These are phyloP conservation scores for Zhengitettix transpicula DNA, from an alignment of 2,888 invertebrate genomes.

Conservation along the genomic window DNA sequence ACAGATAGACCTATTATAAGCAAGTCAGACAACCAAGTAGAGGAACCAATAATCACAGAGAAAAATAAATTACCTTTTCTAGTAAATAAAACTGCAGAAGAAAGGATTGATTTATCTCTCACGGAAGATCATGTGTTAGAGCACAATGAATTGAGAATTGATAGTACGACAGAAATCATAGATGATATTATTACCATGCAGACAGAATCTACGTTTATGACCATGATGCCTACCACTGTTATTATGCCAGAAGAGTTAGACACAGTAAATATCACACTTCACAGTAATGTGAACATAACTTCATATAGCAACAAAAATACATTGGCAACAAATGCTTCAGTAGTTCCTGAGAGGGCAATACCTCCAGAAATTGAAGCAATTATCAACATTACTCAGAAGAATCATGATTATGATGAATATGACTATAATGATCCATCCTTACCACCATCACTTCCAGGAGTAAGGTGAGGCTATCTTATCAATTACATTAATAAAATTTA, in stretches of 20 bases:
- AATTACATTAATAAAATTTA: too few species aligned
- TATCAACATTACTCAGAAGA: constrained; percentile 34
- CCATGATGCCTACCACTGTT: constrained; percentile 18
- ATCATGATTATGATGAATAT: constrained; percentile 37
- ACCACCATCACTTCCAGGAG: constrained; percentile 68
- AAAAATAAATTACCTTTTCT: too few species aligned
- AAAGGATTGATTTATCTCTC: too few species aligned
- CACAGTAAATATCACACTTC: constrained; percentile 38
- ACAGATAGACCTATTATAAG: too few species aligned
- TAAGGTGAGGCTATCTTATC: constrained; percentile 40
- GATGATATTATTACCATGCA: neutral
- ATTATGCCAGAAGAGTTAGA: constrained; percentile 33
- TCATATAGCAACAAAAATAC: constrained; percentile 4
- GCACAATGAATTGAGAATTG: too few species aligned
- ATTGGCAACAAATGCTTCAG: neutral
- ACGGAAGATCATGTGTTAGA: too few species aligned
- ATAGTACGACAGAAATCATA: too few species aligned
- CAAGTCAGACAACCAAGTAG: too few species aligned
- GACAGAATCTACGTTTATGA: constrained; percentile 6
- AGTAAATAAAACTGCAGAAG: too few species aligned
- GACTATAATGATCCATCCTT: constrained; percentile 51
- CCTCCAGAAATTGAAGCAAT: constrained; percentile 30
- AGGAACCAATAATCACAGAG: too few species aligned
- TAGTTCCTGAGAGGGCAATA: constrained; percentile 8
- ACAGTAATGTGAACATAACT: constrained; percentile 20